Evolutionary conservation across 1,140 invertebrate species (phyloP).

Genomic region (Leptinotarsa lineolata): DNA sequence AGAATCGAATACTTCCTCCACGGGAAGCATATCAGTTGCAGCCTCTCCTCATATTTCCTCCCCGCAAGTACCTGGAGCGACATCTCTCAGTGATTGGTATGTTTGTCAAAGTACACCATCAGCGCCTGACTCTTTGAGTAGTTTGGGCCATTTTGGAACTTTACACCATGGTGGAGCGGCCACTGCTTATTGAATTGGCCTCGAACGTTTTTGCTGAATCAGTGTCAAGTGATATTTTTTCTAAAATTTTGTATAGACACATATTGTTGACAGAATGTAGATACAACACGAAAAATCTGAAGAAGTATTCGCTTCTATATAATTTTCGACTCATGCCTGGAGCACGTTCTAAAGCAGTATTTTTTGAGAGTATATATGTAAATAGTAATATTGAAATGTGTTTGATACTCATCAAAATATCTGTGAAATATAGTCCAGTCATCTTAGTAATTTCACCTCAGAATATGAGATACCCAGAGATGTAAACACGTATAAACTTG

Average conservation of each 20-base stretch:
- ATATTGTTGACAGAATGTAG: not conserved
- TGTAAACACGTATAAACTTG: too few relatives aligned
- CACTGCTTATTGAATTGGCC: constrained; percentile 58
- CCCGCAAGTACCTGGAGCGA: constrained; percentile 53
- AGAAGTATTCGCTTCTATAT: too few relatives aligned
- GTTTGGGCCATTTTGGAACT: constrained; percentile 61
- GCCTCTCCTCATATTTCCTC: constrained; percentile 57
- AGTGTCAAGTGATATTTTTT: constrained; percentile 10
- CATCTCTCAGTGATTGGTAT: constrained; percentile 68
- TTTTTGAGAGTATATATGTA: too few relatives aligned
- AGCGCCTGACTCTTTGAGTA: constrained; percentile 61
- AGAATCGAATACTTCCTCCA: constrained; percentile 61
- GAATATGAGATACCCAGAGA: too few relatives aligned
- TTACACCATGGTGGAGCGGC: constrained; percentile 59
- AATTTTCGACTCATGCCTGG: too few relatives aligned
- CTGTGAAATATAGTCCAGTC: too few relatives aligned
- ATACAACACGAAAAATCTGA: not conserved
- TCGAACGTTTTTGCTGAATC: constrained; percentile 36
- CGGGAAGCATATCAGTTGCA: constrained; percentile 58
- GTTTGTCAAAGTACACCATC: constrained; percentile 54
- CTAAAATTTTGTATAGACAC: not conserved
- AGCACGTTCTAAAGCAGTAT: too few relatives aligned
- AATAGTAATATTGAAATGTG: too few relatives aligned
- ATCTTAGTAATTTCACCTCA: too few relatives aligned
- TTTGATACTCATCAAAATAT: too few relatives aligned